Percentiles rank a stretch among this genome's conserved stretches.
phyloP scores from a whole-genome alignment of 2,797 vertebrate species.

The Helostoma temminkii region DNA sequence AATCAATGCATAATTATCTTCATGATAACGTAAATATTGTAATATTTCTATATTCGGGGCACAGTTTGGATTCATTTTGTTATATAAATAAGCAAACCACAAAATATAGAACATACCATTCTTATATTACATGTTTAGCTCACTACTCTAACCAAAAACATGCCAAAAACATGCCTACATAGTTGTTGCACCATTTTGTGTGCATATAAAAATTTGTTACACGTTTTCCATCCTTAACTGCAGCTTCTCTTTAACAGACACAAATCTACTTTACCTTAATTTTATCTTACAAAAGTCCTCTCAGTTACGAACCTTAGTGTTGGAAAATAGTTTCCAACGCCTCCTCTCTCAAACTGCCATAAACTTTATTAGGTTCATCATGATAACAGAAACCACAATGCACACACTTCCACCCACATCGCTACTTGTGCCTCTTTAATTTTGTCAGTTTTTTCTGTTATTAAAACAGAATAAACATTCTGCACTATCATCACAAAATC shows the following conservation, averaged over 20 bases:
- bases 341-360: not conserved
- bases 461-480: not conserved
- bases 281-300: not conserved
- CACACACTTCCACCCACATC: not conserved
- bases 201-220: too few species aligned
- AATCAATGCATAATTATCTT: not conserved
- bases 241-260: not conserved
- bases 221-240: not conserved
- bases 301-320: not conserved
- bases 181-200: too few species aligned
- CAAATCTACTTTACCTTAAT: not conserved
- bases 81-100: too few species aligned
- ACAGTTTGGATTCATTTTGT: not conserved
- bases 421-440: not conserved
- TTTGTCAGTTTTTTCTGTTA: not conserved
- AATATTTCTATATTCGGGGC: too few species aligned
- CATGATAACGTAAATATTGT: too few species aligned
- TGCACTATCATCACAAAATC: not conserved
- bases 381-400: slow-evolving; percentile 11
- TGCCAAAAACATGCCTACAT: too few species aligned
- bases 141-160: too few species aligned
- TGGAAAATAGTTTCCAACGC: not conserved
- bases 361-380: not conserved
- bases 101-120: too few species aligned
- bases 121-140: too few species aligned